Percentiles rank a stretch among this genome's conserved stretches.
Conservation (phyloP, 2,797 vertebrate genomes). For the Phalloptychus januarius region DNA sequence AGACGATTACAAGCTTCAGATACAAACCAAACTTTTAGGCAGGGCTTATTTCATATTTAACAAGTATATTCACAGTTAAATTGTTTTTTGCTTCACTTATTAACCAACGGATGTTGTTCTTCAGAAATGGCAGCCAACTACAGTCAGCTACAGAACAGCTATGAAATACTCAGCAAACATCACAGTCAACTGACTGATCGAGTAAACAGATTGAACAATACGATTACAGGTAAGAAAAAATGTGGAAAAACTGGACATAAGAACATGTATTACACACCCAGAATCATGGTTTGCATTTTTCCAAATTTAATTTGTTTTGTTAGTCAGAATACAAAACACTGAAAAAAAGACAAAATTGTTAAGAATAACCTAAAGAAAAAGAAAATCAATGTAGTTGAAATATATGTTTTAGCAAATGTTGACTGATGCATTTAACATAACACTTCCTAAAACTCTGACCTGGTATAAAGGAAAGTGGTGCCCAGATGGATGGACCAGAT, state of each 20-base stretch:
- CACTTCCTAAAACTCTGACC: not conserved
- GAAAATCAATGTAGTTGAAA: not conserved
- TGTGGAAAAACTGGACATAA: not conserved
- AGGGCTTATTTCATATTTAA: not conserved
- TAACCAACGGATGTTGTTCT: not conserved
- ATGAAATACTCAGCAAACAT: not conserved
- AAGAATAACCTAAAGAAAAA: too few relatives aligned
- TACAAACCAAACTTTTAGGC: not conserved
- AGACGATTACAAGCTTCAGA: too few relatives aligned
- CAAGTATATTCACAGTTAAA: not conserved
- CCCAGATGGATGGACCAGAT: constrained; percentile 5
- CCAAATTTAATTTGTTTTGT: not conserved
- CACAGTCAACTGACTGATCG: constrained; percentile 1
- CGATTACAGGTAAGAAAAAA: not conserved
- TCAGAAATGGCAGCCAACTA: not conserved
- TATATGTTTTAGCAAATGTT: not conserved
- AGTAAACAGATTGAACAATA: not conserved
- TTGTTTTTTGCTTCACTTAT: not conserved
- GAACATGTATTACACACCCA: not conserved
- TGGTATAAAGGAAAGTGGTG: constrained; percentile 1
- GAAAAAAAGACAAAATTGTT: not conserved
- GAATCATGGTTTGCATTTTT: not conserved
- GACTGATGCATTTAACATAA: not conserved
- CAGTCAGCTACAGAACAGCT: not conserved
- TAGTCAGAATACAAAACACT: not conserved